Conservation (phyloP, 2,113 vertebrate genomes). For the Leptobrachium ailaonicum region DNA sequence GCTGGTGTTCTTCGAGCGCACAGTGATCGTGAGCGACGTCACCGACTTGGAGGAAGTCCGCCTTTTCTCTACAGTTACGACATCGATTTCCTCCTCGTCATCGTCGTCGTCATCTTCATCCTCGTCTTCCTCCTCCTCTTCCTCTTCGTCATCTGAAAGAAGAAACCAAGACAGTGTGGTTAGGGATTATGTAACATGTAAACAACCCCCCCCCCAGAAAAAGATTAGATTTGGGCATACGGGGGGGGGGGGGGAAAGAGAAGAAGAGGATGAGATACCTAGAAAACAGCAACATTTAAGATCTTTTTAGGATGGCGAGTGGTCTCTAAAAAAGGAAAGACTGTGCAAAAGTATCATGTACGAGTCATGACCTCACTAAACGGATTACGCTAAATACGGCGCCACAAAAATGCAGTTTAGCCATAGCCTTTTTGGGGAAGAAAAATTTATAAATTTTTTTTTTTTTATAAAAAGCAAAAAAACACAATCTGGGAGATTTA, state of each 20-base stretch:
- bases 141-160: slow-evolving; percentile 58
- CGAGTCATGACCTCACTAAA: not conserved
- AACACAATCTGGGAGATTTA: slow-evolving; percentile 23
- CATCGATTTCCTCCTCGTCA: slow-evolving; percentile 94
- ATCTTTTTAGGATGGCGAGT: too few relatives aligned
- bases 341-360: not conserved
- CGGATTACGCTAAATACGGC: not conserved
- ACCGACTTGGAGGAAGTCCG: slow-evolving; percentile 71
- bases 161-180: slow-evolving; percentile 8
- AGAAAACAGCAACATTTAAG: too few relatives aligned
- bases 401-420: slow-evolving; percentile 1
- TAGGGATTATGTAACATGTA: not conserved
- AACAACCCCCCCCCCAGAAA: not conserved
- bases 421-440: not conserved
- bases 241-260: too few relatives aligned
- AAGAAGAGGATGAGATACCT: too few relatives aligned
- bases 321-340: too few relatives aligned
- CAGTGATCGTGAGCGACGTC: slow-evolving; percentile 74
- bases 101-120: slow-evolving; percentile 84
- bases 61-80: slow-evolving; percentile 91
- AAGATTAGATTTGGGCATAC: too few relatives aligned
- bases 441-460: too few relatives aligned
- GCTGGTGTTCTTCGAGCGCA: slow-evolving; percentile 65
- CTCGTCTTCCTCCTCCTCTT: slow-evolving; percentile 83
- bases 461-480: too few relatives aligned